Evolutionary conservation across 2,888 invertebrate species (phyloP), one percentile per base, ranked within the genome.

Genomic region (Chelonus formosanus): DNA sequence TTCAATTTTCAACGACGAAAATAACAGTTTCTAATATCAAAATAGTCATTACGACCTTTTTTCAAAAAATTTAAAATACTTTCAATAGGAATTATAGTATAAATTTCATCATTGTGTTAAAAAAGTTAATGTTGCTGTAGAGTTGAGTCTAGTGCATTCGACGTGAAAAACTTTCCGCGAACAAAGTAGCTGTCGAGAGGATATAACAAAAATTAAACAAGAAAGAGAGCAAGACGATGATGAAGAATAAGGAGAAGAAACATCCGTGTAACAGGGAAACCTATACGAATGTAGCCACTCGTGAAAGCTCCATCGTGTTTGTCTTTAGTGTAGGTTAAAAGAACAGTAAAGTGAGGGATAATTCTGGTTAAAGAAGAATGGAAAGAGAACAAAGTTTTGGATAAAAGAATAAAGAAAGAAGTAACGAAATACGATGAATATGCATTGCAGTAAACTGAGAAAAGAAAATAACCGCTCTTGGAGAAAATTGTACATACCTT

Each of bases 221-320:
- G 45, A 61, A 56, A 63, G 32, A 43, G 60, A 56, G 48, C 31
- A 63, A 47, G 48, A 44, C 48, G 5, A 48, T 34, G 58, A 50
- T 56, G 57, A 52, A 55, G 50, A 44, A 63, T 43, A 45, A 1
- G 56, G 53, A 61, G 48, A 56, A 54, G 59, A 67, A 65, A 69
- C 64, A 64, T 69, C 67, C 61, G 47, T 60, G 63, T 63, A 63
- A 65, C 63, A 67, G 62, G 65, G 47, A 57, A 61, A 68, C 68
- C 62, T 61, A 65, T 65, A 61, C 70, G 65, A 70, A 73, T 67
- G 72, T 71, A 73, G 70, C 74, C 71, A 70, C 72, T 76, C 74
- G 74, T 73, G 73, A 76, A 76, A 75, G 74, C 72, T 72, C 70
- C 70, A 65, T 66, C 70, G 69, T 74, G 75, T 78, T 78, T 78